Percentiles rank a stretch among this genome's conserved stretches.
Conservation (phyloP, 2,113 vertebrate species). For the Pteropus alecto region DNA sequence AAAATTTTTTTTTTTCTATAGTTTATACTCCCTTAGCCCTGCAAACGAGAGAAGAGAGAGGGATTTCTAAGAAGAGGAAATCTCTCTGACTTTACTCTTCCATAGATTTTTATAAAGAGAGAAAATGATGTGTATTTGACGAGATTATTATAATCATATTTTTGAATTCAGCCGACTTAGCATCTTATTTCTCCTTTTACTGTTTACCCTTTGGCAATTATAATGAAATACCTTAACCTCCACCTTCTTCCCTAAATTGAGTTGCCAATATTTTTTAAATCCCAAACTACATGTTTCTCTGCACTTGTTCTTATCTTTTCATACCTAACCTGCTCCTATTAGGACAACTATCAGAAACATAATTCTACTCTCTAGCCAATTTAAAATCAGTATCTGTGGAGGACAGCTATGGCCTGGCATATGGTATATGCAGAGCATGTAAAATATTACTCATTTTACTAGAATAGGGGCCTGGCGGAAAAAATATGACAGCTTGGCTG, state of each 20-base stretch:
- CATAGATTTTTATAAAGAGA: background rate
- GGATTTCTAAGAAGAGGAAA: background rate
- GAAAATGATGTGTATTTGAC: background rate
- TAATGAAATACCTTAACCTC: background rate
- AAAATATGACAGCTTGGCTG: background rate
- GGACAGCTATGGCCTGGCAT: background rate
- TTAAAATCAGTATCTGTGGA: background rate
- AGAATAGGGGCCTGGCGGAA: background rate
- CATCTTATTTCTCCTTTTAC: slow-evolving; percentile 14
- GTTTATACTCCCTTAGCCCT: background rate
- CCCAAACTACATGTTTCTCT: background rate
- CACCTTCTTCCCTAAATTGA: background rate
- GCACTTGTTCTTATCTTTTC: background rate
- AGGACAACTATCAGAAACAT: background rate
- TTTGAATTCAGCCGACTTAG: background rate
- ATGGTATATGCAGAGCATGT: background rate
- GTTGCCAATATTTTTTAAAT: background rate
- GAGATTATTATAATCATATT: background rate
- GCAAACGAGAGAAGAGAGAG: background rate
- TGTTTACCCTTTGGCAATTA: background rate
- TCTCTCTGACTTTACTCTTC: background rate
- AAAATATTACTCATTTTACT: background rate
- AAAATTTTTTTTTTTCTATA: background rate
- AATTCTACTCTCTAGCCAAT: background rate
- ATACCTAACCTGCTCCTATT: background rate